Conservation (phyloP, 1,140 invertebrate species). For the Drosophila asahinai region DNA sequence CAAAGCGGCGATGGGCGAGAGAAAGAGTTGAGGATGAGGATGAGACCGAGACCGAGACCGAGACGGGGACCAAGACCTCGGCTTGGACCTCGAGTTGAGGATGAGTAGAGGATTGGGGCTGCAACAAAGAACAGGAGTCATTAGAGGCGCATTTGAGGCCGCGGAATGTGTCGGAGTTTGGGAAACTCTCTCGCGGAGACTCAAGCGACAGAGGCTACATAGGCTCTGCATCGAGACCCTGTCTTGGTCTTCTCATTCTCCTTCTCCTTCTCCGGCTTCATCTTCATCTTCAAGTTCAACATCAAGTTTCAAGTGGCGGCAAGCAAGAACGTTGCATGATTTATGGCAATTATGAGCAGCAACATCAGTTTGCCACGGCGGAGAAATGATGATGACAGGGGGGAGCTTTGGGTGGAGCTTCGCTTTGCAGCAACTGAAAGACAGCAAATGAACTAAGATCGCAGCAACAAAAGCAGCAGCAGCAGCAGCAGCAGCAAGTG, state of each 20-base stretch:
- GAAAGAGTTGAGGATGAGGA: constrained; percentile 25
- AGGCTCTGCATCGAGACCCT: too few species aligned
- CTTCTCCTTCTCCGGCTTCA: constrained; percentile 10
- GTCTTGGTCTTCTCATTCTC: not conserved
- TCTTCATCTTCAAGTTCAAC: constrained; percentile 41
- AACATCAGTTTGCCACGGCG: constrained; percentile 28
- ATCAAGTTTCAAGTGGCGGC: constrained; percentile 59
- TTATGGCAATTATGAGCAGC: constrained; percentile 79
- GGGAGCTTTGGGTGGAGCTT: not conserved
- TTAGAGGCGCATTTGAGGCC: constrained; percentile 76
- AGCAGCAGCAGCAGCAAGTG: constrained; percentile 33
- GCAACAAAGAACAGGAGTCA: constrained; percentile 81
- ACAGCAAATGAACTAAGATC: constrained; percentile 13
- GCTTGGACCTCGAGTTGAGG: constrained; percentile 4
- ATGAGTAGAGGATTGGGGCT: constrained; percentile 40
- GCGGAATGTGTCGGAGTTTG: constrained; percentile 65
- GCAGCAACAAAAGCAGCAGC: constrained; percentile 3
- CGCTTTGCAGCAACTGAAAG: not conserved
- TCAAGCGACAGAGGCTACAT: constrained; percentile 1
- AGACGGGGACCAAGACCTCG: not conserved
- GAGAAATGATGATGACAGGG: constrained; percentile 38
- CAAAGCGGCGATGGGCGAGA: constrained; percentile 32
- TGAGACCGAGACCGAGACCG: not conserved
- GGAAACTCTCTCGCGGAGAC: constrained; percentile 29
- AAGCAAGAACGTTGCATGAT: constrained; percentile 75